phyloP scores from a whole-genome alignment of 2,888 invertebrate genomes.

The Spialia ferax region DNA sequence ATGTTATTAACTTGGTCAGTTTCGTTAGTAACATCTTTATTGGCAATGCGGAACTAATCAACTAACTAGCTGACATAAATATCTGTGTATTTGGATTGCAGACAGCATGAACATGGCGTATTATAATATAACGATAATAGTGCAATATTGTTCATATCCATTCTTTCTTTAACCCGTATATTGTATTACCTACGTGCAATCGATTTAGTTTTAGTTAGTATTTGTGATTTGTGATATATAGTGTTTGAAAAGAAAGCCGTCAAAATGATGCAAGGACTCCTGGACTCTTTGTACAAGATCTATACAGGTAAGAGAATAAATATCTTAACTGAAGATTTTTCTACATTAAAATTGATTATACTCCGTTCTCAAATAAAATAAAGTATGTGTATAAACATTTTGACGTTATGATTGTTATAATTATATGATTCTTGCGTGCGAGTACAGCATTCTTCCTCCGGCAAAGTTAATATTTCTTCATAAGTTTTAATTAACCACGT shows the following conservation, averaged over 20 bases:
- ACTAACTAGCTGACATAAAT: constrained; percentile 36
- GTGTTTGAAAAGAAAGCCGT: constrained; percentile 56
- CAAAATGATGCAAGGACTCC: constrained; percentile 83
- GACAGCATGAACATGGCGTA: constrained; percentile 59
- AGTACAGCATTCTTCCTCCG: constrained; percentile 23
- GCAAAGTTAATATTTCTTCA: constrained; percentile 34
- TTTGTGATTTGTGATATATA: constrained; percentile 56
- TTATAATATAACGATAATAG: constrained; percentile 64
- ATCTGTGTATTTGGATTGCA: constrained; percentile 23
- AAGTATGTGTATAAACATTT: no score
- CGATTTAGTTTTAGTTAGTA: constrained; percentile 51
- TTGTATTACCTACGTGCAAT: constrained; percentile 37
- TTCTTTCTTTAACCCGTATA: constrained; percentile 27
- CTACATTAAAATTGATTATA: no score
- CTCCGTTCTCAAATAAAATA: no score
- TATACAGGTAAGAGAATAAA: constrained; percentile 73
- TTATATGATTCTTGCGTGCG: constrained; percentile 15
- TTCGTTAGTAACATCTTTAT: constrained; percentile 51
- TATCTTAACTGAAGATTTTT: no score
- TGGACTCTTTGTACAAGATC: constrained; percentile 80
- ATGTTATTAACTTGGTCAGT: constrained; percentile 34
- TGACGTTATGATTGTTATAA: constrained; percentile 1
- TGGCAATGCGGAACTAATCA: constrained; percentile 56
- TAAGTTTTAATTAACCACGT: constrained; percentile 39
- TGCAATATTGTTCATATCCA: constrained; percentile 51